A percentile compares a stretch with the other conserved stretches of the same genome.
Evolutionary conservation across 2,113 vertebrate species (phyloP).

Genomic region (Struthio camelus): DNA sequence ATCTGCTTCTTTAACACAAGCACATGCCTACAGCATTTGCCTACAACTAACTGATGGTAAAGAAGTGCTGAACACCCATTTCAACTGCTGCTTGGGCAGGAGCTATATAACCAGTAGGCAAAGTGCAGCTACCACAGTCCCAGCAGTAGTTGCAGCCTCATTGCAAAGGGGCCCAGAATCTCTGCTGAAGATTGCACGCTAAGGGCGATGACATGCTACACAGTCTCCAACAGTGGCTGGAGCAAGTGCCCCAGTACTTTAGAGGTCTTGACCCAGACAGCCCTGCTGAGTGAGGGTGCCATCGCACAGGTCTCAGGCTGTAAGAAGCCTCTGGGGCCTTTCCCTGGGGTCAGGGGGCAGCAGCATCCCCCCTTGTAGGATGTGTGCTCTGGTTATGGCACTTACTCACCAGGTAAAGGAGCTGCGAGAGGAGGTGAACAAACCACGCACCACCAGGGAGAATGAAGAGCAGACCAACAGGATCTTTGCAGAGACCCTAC

Average conservation of each 20-base stretch:
- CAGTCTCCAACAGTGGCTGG: not conserved
- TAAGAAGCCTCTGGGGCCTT: not conserved
- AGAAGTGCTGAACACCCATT: not conserved
- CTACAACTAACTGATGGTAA: not conserved
- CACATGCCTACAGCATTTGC: not conserved
- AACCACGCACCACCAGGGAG: not conserved
- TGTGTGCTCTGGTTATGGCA: not conserved
- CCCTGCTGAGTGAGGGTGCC: not conserved
- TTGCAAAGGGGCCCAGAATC: not conserved
- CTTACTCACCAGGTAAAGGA: not conserved
- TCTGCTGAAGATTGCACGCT: not conserved
- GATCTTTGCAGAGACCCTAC: not conserved
- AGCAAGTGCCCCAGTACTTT: not conserved
- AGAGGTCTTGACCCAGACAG: not conserved
- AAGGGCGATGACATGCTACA: not conserved
- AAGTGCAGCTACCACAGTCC: not conserved
- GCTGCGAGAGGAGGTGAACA: not conserved
- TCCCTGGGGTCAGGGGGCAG: not conserved
- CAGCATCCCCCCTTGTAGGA: not conserved
- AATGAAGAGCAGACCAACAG: not conserved
- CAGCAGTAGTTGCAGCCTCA: not conserved
- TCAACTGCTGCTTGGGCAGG: not conserved
- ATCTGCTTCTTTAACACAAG: not conserved
- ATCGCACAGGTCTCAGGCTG: not conserved
- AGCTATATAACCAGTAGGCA: not conserved